phyloP scores from a whole-genome alignment of 2,113 vertebrate species.

The Amia ocellicauda region DNA sequence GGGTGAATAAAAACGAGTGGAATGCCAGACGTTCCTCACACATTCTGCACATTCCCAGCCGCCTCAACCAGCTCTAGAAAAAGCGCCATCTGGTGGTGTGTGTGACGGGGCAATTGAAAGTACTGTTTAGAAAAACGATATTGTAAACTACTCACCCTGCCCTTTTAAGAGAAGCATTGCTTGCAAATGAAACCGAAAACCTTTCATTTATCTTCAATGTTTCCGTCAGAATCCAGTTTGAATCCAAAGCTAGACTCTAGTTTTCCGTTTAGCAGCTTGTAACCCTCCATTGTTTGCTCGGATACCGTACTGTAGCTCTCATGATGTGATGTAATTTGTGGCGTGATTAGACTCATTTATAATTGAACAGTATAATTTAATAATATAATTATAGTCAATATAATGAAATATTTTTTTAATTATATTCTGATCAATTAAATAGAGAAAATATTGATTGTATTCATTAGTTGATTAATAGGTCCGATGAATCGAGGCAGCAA shows the following conservation, averaged over 20 bases:
- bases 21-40: too few species aligned
- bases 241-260: background rate
- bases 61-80: too few species aligned
- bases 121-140: too few species aligned
- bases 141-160: background rate
- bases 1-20: too few species aligned
- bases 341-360: background rate
- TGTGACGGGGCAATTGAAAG: too few species aligned
- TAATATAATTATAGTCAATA: background rate
- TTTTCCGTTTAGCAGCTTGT: background rate
- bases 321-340: background rate
- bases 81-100: too few species aligned
- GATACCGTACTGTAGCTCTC: too few species aligned
- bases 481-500: too few species aligned
- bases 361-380: background rate
- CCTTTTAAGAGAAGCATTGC: too few species aligned
- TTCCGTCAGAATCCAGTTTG: background rate
- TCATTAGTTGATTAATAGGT: background rate
- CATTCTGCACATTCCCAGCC: too few species aligned
- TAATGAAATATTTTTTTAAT: background rate
- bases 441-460: background rate
- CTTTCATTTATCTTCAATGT: background rate
- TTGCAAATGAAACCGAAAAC: background rate
- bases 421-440: background rate
- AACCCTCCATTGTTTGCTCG: background rate